These are phyloP conservation scores for Gymnopithys bicolor DNA, from an alignment of 2,797 vertebrate species.

Conservation along the genomic window DNA sequence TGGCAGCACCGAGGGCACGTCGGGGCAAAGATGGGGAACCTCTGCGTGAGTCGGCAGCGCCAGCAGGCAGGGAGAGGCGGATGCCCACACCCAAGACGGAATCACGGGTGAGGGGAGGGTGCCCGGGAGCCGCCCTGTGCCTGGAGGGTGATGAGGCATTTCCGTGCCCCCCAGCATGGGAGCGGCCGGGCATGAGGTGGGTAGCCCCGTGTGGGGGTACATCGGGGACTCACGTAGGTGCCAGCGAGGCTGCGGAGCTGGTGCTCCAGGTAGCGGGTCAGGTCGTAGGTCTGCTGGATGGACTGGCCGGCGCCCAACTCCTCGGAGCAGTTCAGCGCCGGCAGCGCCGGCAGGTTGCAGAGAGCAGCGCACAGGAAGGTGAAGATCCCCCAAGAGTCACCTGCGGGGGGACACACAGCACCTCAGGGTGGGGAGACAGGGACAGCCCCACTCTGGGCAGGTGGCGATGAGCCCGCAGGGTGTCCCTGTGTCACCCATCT, in stretches of 20 bases:
- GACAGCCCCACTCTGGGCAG: background rate
- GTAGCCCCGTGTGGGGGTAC: background rate
- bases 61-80: background rate
- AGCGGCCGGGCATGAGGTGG: background rate
- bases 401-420: conserved; percentile 63
- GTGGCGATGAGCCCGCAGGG: background rate
- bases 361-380: conserved; percentile 84
- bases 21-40: background rate
- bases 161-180: background rate
- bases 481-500: background rate
- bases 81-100: background rate
- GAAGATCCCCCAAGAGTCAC: conserved; percentile 84
- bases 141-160: background rate
- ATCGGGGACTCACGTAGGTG: conserved; percentile 85
- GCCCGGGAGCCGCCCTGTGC: background rate
- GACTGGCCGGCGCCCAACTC: conserved; percentile 84
- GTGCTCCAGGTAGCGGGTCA: conserved; percentile 97
- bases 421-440: background rate
- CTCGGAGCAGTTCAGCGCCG: conserved; percentile 86
- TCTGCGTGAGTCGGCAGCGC: background rate
- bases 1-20: background rate
- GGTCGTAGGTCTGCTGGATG: conserved; percentile 96
- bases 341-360: conserved; percentile 81
- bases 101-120: background rate
- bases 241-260: conserved; percentile 94